Evolutionary conservation across 2,113 vertebrate species (phyloP).

Genomic region (Hippocampus barbouri): DNA sequence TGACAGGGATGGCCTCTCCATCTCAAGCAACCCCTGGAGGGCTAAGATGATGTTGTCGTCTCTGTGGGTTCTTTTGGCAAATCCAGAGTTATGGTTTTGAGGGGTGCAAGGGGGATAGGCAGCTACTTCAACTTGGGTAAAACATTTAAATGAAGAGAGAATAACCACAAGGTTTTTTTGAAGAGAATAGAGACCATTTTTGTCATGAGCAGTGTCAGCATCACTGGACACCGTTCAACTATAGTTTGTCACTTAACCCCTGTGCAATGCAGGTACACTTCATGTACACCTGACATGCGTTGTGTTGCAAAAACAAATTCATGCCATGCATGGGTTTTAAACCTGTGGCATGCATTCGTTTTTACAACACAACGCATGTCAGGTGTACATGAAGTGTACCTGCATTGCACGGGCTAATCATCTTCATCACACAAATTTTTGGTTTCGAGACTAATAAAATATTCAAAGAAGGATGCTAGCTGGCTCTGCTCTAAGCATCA

Average conservation of each 20-base stretch:
- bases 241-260: neutral
- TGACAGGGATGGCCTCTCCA: constrained; percentile 58
- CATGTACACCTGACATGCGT: too few species aligned
- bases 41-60: constrained; percentile 33
- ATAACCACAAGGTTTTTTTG: constrained; percentile 11
- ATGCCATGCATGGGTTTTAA: too few species aligned
- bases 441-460: too few species aligned
- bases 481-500: too few species aligned
- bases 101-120: constrained; percentile 11
- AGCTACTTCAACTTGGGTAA: constrained; percentile 16
- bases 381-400: too few species aligned
- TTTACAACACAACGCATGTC: too few species aligned
- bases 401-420: too few species aligned
- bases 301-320: too few species aligned
- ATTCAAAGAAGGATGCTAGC: too few species aligned
- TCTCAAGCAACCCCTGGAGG: constrained; percentile 43
- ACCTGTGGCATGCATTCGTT: too few species aligned
- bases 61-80: constrained; percentile 30
- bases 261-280: too few species aligned
- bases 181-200: constrained; percentile 1
- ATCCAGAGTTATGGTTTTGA: neutral
- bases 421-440: neutral
- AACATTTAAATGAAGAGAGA: constrained; percentile 24
- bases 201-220: neutral
- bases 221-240: neutral